These are phyloP conservation scores for Acipenser transmontanus DNA, from an alignment of 2,797 vertebrate species.

Conservation along the genomic window DNA sequence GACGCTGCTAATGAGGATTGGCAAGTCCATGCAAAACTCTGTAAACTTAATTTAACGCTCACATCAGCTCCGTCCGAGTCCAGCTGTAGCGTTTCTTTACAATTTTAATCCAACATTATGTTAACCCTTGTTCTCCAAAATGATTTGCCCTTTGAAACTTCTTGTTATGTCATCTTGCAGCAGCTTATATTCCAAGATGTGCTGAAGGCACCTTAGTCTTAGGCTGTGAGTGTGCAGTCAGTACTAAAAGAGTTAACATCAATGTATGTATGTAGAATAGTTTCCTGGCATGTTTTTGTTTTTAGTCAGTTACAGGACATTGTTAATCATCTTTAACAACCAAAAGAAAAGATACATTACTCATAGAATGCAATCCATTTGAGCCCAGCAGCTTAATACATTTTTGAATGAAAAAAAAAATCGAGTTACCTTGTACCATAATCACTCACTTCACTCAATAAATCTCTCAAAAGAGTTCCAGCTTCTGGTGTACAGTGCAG, in stretches of 20 bases:
- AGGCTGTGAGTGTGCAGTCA: background rate
- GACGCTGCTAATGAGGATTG: constrained; percentile 11
- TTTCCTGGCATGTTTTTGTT: background rate
- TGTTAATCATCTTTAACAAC: no score
- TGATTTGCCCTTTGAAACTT: background rate
- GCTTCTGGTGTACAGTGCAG: no score
- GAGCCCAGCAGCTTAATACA: no score
- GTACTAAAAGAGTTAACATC: background rate
- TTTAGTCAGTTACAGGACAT: no score
- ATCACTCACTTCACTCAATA: no score
- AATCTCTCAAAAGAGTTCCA: no score
- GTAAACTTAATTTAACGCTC: constrained; percentile 7
- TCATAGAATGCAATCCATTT: no score
- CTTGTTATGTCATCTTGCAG: background rate
- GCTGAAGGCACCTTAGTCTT: background rate
- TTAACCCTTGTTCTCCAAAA: background rate
- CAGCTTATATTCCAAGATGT: constrained; percentile 3
- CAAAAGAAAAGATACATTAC: no score
- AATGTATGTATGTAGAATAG: background rate
- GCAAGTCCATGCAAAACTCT: constrained; percentile 9
- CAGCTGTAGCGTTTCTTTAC: constrained; percentile 11
- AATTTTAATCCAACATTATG: background rate
- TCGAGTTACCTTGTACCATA: no score
- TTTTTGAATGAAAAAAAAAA: no score
- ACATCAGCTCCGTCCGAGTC: constrained; percentile 4